These are phyloP conservation scores for Carduelis carduelis DNA, from an alignment of 2,797 vertebrate genomes.

Conservation along the genomic window DNA sequence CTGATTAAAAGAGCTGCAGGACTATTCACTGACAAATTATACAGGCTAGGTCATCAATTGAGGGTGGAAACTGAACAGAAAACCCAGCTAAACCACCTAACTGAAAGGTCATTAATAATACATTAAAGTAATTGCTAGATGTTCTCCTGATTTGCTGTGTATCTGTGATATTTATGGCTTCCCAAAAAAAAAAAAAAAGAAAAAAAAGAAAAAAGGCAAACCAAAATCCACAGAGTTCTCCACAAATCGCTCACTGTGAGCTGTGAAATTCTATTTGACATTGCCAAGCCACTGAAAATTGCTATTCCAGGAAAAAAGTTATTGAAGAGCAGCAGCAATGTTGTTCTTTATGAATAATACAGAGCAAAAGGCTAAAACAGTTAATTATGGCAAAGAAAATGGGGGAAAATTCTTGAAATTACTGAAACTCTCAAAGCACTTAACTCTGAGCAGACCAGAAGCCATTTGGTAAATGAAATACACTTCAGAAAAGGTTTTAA, in stretches of 20 bases:
- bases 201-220: background rate
- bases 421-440: background rate
- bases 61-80: background rate
- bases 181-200: background rate
- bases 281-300: conserved; percentile 32
- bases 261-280: background rate
- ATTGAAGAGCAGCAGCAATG: background rate
- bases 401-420: background rate
- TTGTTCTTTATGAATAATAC: background rate
- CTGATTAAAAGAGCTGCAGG: background rate
- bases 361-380: background rate
- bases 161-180: background rate
- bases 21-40: background rate
- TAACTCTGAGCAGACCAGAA: background rate
- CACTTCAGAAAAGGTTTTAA: background rate
- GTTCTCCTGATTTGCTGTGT: background rate
- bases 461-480: background rate
- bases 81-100: conserved; percentile 14
- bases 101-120: background rate
- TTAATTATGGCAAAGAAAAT: background rate
- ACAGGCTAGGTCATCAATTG: background rate
- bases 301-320: conserved; percentile 8
- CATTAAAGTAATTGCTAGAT: conserved; percentile 16
- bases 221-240: background rate
- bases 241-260: background rate